Evolutionary conservation across 2,797 vertebrate species (phyloP).

Genomic region (Megaceryle alcyon): DNA sequence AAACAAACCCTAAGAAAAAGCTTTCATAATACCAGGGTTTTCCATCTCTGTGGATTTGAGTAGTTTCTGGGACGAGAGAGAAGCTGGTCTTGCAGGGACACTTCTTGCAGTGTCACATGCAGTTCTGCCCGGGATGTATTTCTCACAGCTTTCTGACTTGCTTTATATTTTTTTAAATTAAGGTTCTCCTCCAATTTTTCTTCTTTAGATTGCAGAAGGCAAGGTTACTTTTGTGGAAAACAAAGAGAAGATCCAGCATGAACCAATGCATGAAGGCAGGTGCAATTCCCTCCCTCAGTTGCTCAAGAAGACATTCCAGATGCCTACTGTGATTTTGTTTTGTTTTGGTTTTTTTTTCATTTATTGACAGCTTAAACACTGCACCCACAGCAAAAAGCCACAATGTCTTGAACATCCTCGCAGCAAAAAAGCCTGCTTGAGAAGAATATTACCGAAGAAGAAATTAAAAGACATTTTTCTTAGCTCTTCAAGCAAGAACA

Average conservation of each 20-base stretch:
- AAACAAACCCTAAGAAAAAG: background rate
- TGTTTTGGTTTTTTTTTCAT: background rate
- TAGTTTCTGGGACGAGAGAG: background rate
- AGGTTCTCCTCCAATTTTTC: background rate
- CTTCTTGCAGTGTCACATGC: background rate
- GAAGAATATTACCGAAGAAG: background rate
- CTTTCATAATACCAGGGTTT: background rate
- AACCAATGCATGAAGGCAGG: background rate
- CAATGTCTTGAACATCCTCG: background rate
- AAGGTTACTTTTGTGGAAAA: background rate
- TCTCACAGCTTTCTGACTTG: background rate
- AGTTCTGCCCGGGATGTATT: background rate
- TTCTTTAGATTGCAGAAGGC: background rate
- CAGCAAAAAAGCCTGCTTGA: background rate
- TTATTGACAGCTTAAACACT: background rate
- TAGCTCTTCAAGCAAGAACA: background rate
- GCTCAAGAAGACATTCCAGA: background rate
- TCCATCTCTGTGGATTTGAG: background rate
- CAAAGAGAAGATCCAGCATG: background rate
- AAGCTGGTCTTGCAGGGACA: background rate
- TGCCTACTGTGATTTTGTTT: background rate
- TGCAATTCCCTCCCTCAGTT: background rate
- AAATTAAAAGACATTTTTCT: conserved; percentile 28
- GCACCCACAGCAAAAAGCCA: background rate
- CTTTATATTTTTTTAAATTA: background rate